Base-by-base conservation (phyloP, 2,113 vertebrate species). In the Axis porcinus region DNA sequence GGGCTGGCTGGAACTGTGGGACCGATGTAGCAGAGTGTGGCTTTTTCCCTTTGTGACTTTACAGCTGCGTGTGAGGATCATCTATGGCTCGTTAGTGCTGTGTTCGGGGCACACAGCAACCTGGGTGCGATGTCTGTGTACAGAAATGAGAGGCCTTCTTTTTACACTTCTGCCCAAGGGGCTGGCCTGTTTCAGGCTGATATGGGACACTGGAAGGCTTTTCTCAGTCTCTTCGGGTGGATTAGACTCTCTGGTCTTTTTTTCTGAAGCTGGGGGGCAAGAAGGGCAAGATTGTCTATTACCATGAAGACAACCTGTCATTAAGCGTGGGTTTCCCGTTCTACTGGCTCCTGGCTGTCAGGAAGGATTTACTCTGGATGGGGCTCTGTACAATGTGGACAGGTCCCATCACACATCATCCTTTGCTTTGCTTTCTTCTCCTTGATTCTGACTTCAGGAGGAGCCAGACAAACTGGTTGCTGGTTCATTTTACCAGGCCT, bases 231-330 rank as follows among this genome's bases (percentile, higher is more conserved):
- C 6, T 67, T 17, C 76, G 50, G 21, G 7, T 25, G n/a, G 89
- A n/a, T 83, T 79, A 23, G 40, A 45, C 45, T 92, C 40, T 52
- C 33, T 36, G 74, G 25, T 28, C 45, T 83, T 6, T 23, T 85
- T 85, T 97, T 58, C 62, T 97, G 87, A 95, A 87, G 40, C 45
- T 79, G n/a, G 27, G 14, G 33, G 25, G 21, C 89, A 82, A 55
- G 40, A 90, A 95, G 74, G 86, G 52, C 54, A 88, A 27, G 92
- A 14, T 27, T 33, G 14, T 87, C 74, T 55, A 4, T 95, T 55
- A 60, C 76, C 4, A 1, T 50, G 82, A 90, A 47, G 84, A 55
- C 36, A n/a, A 11, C 28, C 64, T 62, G 30, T 74, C 30, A 28
- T 40, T 25, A 52, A 79, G 86, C 36, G 0, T 55, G 93, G 54